A percentile compares a stretch with the other conserved stretches of the same genome.
Evolutionary conservation across 2,888 invertebrate species (phyloP).

Genomic region (Dichetophora obliterata): DNA sequence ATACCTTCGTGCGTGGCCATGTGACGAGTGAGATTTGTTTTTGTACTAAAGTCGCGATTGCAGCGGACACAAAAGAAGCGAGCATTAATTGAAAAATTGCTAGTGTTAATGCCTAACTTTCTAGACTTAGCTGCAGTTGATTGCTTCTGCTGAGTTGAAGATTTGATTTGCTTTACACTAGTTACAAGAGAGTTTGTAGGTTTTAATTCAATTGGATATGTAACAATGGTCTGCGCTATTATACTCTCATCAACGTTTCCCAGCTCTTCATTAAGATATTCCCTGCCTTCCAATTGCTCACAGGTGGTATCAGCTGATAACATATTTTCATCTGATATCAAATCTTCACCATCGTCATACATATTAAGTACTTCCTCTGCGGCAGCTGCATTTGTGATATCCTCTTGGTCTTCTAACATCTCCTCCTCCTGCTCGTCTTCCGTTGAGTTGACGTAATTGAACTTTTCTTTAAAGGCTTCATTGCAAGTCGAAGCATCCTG

Average conservation of each 20-base stretch:
- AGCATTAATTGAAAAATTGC: slow-evolving; percentile 34
- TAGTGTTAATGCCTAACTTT: background rate
- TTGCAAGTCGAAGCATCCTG: slow-evolving; percentile 34
- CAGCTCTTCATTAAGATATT: background rate
- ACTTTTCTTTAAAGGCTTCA: slow-evolving; percentile 37
- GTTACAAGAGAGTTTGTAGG: background rate
- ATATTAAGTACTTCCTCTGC: slow-evolving; percentile 4
- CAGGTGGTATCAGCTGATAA: background rate
- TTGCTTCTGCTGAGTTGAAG: background rate
- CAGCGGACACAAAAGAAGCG: slow-evolving; percentile 58
- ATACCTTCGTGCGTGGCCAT: slow-evolving; percentile 61
- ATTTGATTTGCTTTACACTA: background rate
- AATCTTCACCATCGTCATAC: slow-evolving; percentile 16
- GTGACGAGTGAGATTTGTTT: slow-evolving; percentile 64
- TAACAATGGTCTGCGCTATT: background rate
- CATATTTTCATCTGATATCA: slow-evolving; percentile 7
- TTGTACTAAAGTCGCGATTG: slow-evolving; percentile 63
- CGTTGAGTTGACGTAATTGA: slow-evolving; percentile 47
- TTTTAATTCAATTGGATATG: slow-evolving; percentile 7
- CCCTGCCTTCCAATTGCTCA: background rate
- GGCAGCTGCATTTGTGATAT: slow-evolving; percentile 22
- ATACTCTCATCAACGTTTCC: background rate
- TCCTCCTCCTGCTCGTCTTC: slow-evolving; percentile 10
- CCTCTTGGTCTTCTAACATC: slow-evolving; percentile 23
- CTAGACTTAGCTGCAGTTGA: background rate